phyloP scores from a whole-genome alignment of 2,113 vertebrate species.

The Terrapene triunguis region DNA sequence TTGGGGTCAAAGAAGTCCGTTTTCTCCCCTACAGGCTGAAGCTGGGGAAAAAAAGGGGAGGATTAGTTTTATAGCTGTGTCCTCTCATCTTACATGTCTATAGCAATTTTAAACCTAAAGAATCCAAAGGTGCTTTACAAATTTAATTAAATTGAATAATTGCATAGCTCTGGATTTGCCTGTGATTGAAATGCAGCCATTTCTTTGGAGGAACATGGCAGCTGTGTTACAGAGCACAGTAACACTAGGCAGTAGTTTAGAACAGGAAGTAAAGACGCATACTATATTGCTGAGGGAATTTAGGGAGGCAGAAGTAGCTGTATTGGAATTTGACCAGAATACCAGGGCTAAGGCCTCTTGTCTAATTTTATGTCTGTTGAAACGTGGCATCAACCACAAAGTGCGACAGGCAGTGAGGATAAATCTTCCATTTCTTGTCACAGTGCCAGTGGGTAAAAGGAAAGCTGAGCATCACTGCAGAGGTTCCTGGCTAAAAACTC shows the following conservation, averaged over 20 bases:
- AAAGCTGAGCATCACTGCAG: background rate
- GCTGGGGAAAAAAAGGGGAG: conserved; percentile 68
- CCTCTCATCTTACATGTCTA: background rate
- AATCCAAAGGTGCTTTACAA: background rate
- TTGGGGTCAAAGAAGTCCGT: conserved; percentile 80
- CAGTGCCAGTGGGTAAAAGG: background rate
- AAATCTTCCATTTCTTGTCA: background rate
- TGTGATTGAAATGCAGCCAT: background rate
- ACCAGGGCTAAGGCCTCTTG: conserved; percentile 39
- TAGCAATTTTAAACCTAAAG: background rate
- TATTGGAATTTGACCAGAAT: conserved; percentile 26
- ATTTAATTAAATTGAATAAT: background rate
- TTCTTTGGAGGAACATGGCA: conserved; percentile 20
- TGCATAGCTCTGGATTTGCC: conserved; percentile 7
- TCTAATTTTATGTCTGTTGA: conserved; percentile 9
- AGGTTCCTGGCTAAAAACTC: background rate
- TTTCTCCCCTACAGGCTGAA: conserved; percentile 90
- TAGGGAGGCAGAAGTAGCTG: conserved; percentile 57
- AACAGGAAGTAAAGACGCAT: conserved; percentile 46
- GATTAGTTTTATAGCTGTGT: background rate
- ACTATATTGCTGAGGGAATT: conserved; percentile 37
- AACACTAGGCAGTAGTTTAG: conserved; percentile 35
- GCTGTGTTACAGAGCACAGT: conserved; percentile 22
- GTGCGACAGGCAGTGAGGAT: background rate
- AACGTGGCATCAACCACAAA: conserved; percentile 11